Percentiles rank a stretch among this genome's conserved stretches.
These are phyloP conservation scores for Sprattus sprattus DNA, from an alignment of 2,113 vertebrate genomes.

Conservation along the genomic window DNA sequence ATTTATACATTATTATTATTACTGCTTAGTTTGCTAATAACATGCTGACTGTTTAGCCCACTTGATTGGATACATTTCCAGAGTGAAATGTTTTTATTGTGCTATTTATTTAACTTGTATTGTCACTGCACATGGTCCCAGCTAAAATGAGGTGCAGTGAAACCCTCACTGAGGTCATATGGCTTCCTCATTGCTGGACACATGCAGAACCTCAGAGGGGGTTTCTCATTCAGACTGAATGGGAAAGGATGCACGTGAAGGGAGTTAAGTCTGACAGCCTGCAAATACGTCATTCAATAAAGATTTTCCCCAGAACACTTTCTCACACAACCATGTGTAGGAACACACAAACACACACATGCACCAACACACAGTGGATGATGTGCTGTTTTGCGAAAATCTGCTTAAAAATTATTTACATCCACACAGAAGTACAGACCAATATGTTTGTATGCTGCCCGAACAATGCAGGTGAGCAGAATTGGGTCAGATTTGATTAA, in stretches of 20 bases:
- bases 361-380: neutral
- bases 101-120: neutral
- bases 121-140: neutral
- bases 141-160: neutral
- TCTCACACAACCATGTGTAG: neutral
- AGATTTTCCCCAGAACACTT: constrained; percentile 37
- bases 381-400: neutral
- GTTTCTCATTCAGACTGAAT: neutral
- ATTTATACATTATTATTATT: neutral
- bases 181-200: neutral
- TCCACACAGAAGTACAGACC: constrained; percentile 14
- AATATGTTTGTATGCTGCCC: neutral
- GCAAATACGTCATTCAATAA: constrained; percentile 36
- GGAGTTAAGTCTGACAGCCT: neutral
- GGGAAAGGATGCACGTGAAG: neutral
- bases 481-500: constrained; percentile 74
- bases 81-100: neutral
- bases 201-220: neutral
- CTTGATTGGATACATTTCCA: neutral
- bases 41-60: neutral
- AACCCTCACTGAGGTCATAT: neutral
- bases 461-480: constrained; percentile 43
- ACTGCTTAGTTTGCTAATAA: neutral
- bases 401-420: constrained; percentile 33
- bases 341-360: neutral